These are phyloP conservation scores for Dolichopus griseipennis DNA, from an alignment of 2,888 invertebrate species.

Conservation along the genomic window DNA sequence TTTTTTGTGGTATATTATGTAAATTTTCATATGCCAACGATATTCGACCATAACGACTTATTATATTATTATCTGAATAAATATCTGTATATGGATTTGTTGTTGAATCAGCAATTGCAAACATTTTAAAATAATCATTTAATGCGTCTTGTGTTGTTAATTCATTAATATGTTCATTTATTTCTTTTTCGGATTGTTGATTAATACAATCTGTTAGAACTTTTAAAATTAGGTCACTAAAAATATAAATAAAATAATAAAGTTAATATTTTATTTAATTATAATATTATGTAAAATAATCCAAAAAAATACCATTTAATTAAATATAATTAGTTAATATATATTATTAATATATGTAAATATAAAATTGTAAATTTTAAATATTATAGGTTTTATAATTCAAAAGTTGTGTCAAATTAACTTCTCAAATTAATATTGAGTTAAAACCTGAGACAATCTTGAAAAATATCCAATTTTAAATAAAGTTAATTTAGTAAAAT, in stretches of 20 bases:
- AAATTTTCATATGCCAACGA: conserved; percentile 63
- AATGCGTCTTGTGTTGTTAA: conserved; percentile 24
- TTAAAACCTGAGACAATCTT: too few species aligned
- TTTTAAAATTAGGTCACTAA: neutral
- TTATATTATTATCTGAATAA: conserved; percentile 31
- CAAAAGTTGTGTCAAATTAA: too few species aligned
- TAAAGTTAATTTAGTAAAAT: too few species aligned
- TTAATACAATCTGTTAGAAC: conserved; percentile 32
- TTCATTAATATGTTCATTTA: conserved; percentile 32
- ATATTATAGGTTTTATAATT: too few species aligned
- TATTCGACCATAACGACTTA: conserved; percentile 50
- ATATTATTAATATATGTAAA: too few species aligned
- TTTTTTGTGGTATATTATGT: conserved; percentile 53
- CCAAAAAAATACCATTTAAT: too few species aligned
- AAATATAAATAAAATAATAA: neutral
- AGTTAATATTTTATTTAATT: too few species aligned
- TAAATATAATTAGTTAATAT: too few species aligned
- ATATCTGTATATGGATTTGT: conserved; percentile 27
- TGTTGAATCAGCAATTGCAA: conserved; percentile 28
- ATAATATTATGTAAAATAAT: too few species aligned
- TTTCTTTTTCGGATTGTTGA: conserved; percentile 32
- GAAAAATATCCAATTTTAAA: too few species aligned
- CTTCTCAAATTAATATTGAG: too few species aligned
- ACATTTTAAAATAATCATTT: conserved; percentile 29
- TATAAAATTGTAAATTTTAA: too few species aligned